phyloP scores from a whole-genome alignment of 2,888 invertebrate species.

The Bembecia ichneumoniformis region DNA sequence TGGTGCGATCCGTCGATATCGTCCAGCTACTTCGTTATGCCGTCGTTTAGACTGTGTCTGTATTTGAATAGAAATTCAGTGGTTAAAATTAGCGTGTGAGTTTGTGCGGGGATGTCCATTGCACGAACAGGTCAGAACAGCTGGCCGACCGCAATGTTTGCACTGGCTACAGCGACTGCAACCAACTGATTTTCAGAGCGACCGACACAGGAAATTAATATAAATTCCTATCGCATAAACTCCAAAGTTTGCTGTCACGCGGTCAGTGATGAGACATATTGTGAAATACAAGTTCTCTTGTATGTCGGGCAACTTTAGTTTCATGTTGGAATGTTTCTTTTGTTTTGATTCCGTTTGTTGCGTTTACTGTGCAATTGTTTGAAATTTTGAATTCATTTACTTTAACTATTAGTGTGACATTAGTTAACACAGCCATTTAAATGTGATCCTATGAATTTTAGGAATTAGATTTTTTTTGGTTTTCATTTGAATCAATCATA shows the following conservation, averaged over 20 bases:
- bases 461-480: no score
- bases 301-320: no score
- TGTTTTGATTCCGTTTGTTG: no score
- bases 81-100: conserved; percentile 54
- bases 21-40: conserved; percentile 26
- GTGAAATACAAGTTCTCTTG: not conserved
- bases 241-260: conserved; percentile 39
- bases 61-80: conserved; percentile 36
- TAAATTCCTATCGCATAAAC: conserved; percentile 64
- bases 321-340: no score
- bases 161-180: conserved; percentile 31
- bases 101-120: conserved; percentile 55
- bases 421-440: no score
- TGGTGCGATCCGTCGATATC: not conserved
- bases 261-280: conserved; percentile 54
- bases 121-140: conserved; percentile 52
- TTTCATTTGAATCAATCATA: no score
- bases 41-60: conserved; percentile 14
- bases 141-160: conserved; percentile 51
- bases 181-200: conserved; percentile 46
- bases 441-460: no score
- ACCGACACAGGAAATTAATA: conserved; percentile 66
- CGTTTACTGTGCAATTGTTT: no score
- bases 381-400: no score
- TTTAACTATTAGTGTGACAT: no score